Evolutionary conservation across 2,888 invertebrate species (phyloP), one percentile per base, ranked within the genome.

Genomic region (Exocentrus adspersus): DNA sequence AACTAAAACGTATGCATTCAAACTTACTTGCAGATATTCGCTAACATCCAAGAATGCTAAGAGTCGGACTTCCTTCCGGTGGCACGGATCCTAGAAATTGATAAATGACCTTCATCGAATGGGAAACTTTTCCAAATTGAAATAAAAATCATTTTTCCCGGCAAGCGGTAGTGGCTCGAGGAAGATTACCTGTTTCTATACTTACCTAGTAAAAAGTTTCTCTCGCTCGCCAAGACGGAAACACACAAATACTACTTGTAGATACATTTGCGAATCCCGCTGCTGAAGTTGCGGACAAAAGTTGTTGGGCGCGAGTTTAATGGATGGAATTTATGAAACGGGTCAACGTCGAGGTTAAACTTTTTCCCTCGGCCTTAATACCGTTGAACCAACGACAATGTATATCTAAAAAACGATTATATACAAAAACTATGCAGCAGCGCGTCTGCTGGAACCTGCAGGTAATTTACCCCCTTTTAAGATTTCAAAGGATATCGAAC

Each of bases 171-270:
- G n/a, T 2, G 14, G 14, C 9, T 48, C 17, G 7, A 10, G 14
- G 7, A 28, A 28, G 48, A 28, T 48, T 48, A 28, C 9, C 20
- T 48, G 48, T 48, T 48, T 48, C 24, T 28, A 48, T 24, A 48
- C 28, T 37, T 37, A 3, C 46, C n/a, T n/a, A n/a, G n/a, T n/a
- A 19, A n/a, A 14, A 48, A 48, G 28, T 48, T 48, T 28, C 24
- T 28, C 16, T 28, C 16, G 14, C 28, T 16, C 28, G 48, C 7
- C 28, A 48, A 16, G 12, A 10, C 9, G 16, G 48, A 28, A 48
- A 48, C 48, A 48, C 48, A 24, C 21, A 28, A 28, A 24, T 24
- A 28, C 17, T 28, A 48, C 28, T 48, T 48, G 28, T 48, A 28
- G 48, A 48, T 48, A 48, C 48, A 28, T 28, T 48, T 48, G 48